Evolutionary conservation across 2,888 invertebrate species (phyloP), one percentile per base, ranked within the genome.

Genomic region (Eudasyphora cyanicolor): DNA sequence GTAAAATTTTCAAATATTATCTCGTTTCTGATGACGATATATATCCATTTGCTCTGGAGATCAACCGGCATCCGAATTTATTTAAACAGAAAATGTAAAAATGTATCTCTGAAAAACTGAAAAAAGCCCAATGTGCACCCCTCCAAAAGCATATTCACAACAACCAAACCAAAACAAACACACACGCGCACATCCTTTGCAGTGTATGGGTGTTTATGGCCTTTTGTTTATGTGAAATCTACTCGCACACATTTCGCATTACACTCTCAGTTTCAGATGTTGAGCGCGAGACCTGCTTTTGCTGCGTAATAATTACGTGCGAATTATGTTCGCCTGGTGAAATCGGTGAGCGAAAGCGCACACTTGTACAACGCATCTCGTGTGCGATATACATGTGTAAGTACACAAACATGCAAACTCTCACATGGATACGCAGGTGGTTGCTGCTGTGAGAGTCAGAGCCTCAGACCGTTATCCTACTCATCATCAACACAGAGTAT

Each of bases 281-380:
- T 42, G 35, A n/a, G 38, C 38, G 35, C 27, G 10, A 21, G 69
- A n/a, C n/a, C 35, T 54, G 32, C 74, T 70, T 76, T 78, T 76
- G 78, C 49, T 76, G 78, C 49, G 71, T 76, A 81, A 81, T 76
- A n/a, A n/a, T n/a, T n/a, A n/a, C n/a, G n/a, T 77, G 45, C 62
- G 74, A 77, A 77, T 80, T 80, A 83, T 83, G 83, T 19, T 62
- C 77, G 83, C 83, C 83, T 83, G 77, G 79, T 77, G 64, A 57
- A 54, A 32, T 21, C 42, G 14, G n/a, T 62, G 54, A 74, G 54
- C 42, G 27, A 77, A 69, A 80, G 69, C 62, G 45, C 83, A 83
- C 80, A 83, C 80, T 77, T 80, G 51, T 49, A 83, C 70, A 77
- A 75, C 60, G 60, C 76, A 76, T 62, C n/a, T n/a, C 27, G 27